Evolutionary conservation across 2,113 vertebrate genomes (phyloP).

Genomic region (Kobus ellipsiprymnus): DNA sequence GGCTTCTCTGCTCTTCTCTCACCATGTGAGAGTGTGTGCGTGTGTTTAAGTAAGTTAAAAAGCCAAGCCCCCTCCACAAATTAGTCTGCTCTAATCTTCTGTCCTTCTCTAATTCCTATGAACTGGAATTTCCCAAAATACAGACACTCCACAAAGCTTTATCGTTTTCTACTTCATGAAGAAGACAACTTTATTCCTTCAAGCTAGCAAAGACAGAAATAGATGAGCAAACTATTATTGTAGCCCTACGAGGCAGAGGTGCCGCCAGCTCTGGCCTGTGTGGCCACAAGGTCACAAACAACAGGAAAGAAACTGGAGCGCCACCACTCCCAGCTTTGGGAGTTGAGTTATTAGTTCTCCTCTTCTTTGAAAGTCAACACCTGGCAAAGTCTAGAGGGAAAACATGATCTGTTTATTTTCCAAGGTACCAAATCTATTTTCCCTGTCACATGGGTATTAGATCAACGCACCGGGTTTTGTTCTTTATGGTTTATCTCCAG

Average conservation of each 20-base stretch:
- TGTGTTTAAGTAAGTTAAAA: neutral
- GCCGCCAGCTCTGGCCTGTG: neutral
- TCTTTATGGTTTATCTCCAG: neutral
- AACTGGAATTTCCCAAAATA: neutral
- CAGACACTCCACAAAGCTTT: neutral
- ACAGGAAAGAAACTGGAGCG: neutral
- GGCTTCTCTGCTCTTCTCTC: neutral
- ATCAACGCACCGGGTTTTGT: neutral
- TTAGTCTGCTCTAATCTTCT: neutral
- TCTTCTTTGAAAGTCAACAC: neutral
- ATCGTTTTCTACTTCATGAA: neutral
- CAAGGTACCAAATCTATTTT: neutral
- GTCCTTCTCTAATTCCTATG: neutral
- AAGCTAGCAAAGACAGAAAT: constrained; percentile 40
- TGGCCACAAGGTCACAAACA: neutral
- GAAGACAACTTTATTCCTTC: neutral
- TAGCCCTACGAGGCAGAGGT: neutral
- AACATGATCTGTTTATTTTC: neutral
- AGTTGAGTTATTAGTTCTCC: neutral
- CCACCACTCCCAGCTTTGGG: neutral
- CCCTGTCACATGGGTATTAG: neutral
- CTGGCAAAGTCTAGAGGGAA: neutral
- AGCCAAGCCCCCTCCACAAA: neutral
- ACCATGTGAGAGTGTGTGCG: neutral
- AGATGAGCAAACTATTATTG: constrained; percentile 11